A percentile compares a stretch with the other conserved stretches of the same genome.
phyloP scores from a whole-genome alignment of 2,113 vertebrate genomes.

The Nettapus auritus region DNA sequence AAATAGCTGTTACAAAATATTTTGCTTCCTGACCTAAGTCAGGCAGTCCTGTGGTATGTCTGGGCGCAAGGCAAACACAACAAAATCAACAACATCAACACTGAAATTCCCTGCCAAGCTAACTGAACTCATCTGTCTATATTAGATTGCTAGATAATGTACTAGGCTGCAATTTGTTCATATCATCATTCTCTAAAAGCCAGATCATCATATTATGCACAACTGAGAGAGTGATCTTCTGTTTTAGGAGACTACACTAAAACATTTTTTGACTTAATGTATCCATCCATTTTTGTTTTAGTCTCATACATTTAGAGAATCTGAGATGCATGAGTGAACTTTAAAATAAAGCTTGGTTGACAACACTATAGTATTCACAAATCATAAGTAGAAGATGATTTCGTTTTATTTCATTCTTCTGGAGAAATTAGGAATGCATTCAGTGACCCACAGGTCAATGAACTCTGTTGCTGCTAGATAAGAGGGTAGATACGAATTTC shows the following conservation, averaged over 20 bases:
- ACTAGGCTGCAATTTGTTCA: not conserved
- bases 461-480: not conserved
- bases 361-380: not conserved
- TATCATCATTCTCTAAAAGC: not conserved
- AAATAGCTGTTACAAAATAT: not conserved
- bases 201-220: not conserved
- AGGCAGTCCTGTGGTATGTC: not conserved
- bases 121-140: not conserved
- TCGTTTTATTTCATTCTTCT: not conserved
- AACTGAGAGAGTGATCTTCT: not conserved
- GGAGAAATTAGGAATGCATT: not conserved
- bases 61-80: not conserved
- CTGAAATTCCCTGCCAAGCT: not conserved
- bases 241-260: not conserved
- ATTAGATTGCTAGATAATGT: not conserved
- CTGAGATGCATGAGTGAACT: not conserved
- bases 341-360: not conserved
- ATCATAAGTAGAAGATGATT: not conserved
- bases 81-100: not conserved
- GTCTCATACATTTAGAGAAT: not conserved
- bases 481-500: not conserved
- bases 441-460: not conserved
- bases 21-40: not conserved
- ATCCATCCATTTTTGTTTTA: not conserved
- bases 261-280: not conserved